Conservation (phyloP, 1,140 invertebrate genomes). For the Drosophila insularis region DNA sequence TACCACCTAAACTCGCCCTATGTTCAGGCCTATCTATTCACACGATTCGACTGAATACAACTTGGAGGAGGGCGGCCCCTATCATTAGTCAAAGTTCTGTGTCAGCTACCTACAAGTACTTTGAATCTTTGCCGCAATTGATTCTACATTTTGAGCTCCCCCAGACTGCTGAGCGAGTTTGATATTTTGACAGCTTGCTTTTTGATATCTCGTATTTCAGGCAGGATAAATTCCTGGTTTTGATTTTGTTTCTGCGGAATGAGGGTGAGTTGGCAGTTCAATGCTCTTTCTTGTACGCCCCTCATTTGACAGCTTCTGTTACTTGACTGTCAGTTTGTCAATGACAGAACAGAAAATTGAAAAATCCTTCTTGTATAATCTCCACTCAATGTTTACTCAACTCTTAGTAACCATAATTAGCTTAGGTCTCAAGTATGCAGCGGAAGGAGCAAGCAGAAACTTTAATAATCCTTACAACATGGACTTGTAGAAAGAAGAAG, state of each 20-base stretch:
- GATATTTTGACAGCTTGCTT: conserved; percentile 74
- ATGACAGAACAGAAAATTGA: conserved; percentile 49
- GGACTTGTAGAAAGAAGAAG: neutral
- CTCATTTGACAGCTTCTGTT: conserved; percentile 45
- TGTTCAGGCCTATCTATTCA: conserved; percentile 19
- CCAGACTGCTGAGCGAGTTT: conserved; percentile 36
- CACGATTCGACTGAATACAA: conserved; percentile 21
- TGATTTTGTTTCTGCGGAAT: conserved; percentile 45
- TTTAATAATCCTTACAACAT: conserved; percentile 38
- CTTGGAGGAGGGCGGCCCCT: conserved; percentile 43
- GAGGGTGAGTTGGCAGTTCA: conserved; percentile 63
- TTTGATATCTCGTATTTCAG: conserved; percentile 72
- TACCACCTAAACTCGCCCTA: conserved; percentile 12
- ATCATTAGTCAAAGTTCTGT: conserved; percentile 65
- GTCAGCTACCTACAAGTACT: conserved; percentile 42
- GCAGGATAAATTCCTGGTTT: conserved; percentile 29
- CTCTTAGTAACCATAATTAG: conserved; percentile 52
- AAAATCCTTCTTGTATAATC: conserved; percentile 27
- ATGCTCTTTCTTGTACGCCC: conserved; percentile 46
- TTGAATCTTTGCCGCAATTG: conserved; percentile 51
- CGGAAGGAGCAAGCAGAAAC: neutral
- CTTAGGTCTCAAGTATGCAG: conserved; percentile 20
- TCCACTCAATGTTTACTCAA: conserved; percentile 27
- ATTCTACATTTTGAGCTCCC: conserved; percentile 50
- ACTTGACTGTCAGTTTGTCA: conserved; percentile 60